phyloP scores from a whole-genome alignment of 2,113 vertebrate genomes.

The Catharus minimus region DNA sequence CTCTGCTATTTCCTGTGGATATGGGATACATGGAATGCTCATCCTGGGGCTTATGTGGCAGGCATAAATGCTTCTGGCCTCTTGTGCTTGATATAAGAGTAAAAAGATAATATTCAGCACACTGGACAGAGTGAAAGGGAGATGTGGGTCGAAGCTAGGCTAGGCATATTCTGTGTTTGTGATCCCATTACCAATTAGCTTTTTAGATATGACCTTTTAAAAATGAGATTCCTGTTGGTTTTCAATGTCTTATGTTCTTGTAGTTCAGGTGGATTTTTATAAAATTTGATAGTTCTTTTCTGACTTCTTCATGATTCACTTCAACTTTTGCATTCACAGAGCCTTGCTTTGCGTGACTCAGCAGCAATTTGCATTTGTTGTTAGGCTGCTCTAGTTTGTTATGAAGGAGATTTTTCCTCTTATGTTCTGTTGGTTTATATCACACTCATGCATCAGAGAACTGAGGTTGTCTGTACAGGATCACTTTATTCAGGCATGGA shows the following conservation, averaged over 20 bases:
- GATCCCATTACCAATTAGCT: background rate
- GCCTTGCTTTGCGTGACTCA: background rate
- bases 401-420: background rate
- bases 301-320: background rate
- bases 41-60: background rate
- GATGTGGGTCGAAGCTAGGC: background rate
- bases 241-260: background rate
- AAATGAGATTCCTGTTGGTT: background rate
- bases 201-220: background rate
- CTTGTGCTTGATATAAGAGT: background rate
- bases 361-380: background rate
- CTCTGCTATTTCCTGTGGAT: background rate
- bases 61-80: background rate
- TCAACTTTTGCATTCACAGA: background rate
- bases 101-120: background rate
- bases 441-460: background rate
- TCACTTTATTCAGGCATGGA: background rate
- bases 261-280: background rate
- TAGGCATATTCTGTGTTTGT: background rate
- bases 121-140: background rate
- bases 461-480: background rate
- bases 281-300: background rate
- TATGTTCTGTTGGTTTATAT: background rate
- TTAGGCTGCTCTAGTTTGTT: background rate
- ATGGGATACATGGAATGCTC: background rate